These are phyloP conservation scores for Thymelicus sylvestris DNA, from an alignment of 2,888 invertebrate genomes.

Conservation along the genomic window DNA sequence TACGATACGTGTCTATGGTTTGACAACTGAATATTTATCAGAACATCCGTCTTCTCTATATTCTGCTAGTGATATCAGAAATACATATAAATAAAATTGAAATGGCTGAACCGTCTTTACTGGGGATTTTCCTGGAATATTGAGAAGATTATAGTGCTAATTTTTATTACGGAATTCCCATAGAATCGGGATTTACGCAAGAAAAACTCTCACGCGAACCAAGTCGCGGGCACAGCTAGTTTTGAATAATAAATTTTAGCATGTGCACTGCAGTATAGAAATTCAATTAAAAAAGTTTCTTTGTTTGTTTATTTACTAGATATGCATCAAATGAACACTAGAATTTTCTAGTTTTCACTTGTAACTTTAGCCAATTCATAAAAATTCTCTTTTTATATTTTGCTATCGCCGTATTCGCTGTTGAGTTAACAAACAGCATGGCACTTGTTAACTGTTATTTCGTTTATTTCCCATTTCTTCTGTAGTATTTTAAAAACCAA, in stretches of 20 bases:
- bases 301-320: not conserved
- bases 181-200: too few relatives aligned
- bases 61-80: too few relatives aligned
- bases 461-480: not conserved
- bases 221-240: too few relatives aligned
- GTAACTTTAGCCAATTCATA: slow-evolving; percentile 3
- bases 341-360: slow-evolving; percentile 2
- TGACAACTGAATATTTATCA: too few relatives aligned
- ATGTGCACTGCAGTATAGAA: not conserved
- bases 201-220: too few relatives aligned
- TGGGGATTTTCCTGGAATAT: too few relatives aligned
- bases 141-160: too few relatives aligned
- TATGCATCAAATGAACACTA: not conserved
- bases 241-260: not conserved
- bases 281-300: not conserved
- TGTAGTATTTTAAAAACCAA: not conserved
- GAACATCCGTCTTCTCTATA: too few relatives aligned
- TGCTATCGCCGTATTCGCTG: slow-evolving; percentile 4
- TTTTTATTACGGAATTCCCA: too few relatives aligned
- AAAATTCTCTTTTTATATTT: slow-evolving; percentile 6
- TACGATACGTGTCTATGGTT: too few relatives aligned
- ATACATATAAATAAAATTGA: too few relatives aligned
- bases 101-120: too few relatives aligned
- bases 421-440: slow-evolving; percentile 12
- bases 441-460: slow-evolving; percentile 22